A percentile compares a stretch with the other conserved stretches of the same genome.
These are phyloP conservation scores for Papilio xuthus DNA, from an alignment of 1,140 invertebrate species.

Conservation along the genomic window DNA sequence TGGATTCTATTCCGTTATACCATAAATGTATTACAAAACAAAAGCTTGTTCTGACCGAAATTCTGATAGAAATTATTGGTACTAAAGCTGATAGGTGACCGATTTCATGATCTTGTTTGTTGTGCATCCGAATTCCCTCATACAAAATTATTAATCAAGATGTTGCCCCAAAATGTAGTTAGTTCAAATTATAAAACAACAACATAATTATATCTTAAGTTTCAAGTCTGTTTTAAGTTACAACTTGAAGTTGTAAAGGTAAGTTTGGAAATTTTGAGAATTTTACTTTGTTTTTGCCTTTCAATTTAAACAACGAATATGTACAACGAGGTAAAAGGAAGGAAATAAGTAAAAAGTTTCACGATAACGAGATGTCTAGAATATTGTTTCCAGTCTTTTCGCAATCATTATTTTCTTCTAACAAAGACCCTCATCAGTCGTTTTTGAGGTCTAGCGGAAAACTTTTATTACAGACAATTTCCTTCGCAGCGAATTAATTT, in stretches of 20 bases:
- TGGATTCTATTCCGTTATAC: background rate
- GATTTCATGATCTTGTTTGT: background rate
- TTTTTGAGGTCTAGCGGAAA: conserved; percentile 27
- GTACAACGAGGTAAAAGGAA: background rate
- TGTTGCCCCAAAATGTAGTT: no score
- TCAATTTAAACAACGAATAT: background rate
- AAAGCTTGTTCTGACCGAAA: background rate
- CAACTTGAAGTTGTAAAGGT: no score
- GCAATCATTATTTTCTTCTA: conserved; percentile 33
- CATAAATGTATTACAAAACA: background rate
- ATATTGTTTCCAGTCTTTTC: conserved; percentile 18
- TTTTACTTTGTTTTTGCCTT: background rate
- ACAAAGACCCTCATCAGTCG: conserved; percentile 32
- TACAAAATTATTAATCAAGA: no score
- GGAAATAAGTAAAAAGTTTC: background rate
- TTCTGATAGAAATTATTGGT: background rate
- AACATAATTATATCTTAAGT: no score
- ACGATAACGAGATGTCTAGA: conserved; percentile 9
- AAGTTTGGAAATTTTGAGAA: background rate
- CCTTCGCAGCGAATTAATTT: conserved; percentile 18
- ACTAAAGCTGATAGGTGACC: no score
- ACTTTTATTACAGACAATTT: conserved; percentile 36
- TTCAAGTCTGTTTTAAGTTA: no score
- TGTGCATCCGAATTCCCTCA: background rate
- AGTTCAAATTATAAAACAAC: no score